phyloP scores from a whole-genome alignment of 2,113 vertebrate genomes.

The Pagrus major region DNA sequence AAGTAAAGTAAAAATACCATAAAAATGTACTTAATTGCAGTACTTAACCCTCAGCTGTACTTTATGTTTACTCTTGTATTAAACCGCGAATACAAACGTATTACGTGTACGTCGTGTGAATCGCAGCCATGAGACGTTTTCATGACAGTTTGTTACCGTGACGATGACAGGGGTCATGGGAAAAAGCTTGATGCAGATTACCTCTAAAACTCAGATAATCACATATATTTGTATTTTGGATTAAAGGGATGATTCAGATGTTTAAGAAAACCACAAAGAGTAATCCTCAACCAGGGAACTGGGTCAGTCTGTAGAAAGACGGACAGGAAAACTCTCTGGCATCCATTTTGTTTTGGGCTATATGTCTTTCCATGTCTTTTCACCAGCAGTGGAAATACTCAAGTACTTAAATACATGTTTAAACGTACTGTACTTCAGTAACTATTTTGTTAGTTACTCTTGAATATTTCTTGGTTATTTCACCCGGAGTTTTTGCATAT shows the following conservation, averaged over 20 bases:
- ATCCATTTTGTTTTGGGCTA: background rate
- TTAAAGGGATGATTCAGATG: constrained; percentile 19
- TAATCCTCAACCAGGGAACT: background rate
- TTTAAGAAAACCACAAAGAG: constrained; percentile 2
- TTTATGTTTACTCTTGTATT: no score
- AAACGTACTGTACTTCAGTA: no score
- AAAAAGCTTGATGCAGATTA: constrained; percentile 1
- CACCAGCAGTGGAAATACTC: no score
- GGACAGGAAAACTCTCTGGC: background rate
- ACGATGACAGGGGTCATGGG: constrained; percentile 31
- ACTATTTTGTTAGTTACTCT: no score
- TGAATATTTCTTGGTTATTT: no score
- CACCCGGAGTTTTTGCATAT: no score
- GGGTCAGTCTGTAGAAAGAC: background rate
- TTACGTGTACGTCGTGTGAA: background rate
- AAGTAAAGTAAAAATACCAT: no score
- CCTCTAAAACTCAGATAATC: background rate
- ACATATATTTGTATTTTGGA: constrained; percentile 15
- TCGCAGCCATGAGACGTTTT: background rate
- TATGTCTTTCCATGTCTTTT: no score
- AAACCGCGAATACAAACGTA: no score
- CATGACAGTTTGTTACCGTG: background rate
- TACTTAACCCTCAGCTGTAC: no score
- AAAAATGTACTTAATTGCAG: no score
- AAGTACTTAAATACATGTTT: no score